Evolutionary conservation across 1,140 invertebrate genomes (phyloP), one percentile per base, ranked within the genome.

Genomic region (Saccostrea cuccullata): DNA sequence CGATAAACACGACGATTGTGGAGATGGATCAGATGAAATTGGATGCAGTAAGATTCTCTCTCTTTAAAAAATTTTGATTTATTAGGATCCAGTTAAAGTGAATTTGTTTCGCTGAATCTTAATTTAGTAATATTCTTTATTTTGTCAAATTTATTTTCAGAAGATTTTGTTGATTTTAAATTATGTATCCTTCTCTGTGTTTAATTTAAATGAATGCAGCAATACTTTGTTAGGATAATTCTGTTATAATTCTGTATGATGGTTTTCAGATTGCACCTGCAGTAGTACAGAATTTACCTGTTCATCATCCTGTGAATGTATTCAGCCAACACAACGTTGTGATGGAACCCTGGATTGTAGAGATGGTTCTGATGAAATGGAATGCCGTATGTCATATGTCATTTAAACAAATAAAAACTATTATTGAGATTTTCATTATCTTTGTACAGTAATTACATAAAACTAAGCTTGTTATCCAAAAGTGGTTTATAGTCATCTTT

Each of bases 241-340:
- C 40, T 55, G 12, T 58, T 8, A 26, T 26, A 55, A 70, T 70
- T 12, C 3, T 40, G 17, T 67, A 9, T 20, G n/a, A 30, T 55
- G 15, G 77, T 36, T 56, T 70, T 36, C 83, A 60, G 86, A 56
- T 85, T 70, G 17, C 17, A 83, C 90, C 87, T 96, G 1, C 93
- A 95, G 40, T 98, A 97, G 94, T 95, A 96, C 77, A 98, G 97
- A 93, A 93, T 91, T 55, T 87, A 91, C 60, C 92, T 93, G n/a
- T 97, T 97, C 0, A 96, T 98, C 94, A 98, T 97, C 94, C 97
- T 98, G 94, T 98, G 89, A 91, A 36, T 99, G 98, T 94, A 98
- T 99, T 87, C 98, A 98, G 0, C 97, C 96, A 89, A 98, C 98
- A 93, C 98, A 98, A 97, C 87, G 93, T 15, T 95, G 95, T 92